Base-by-base conservation (phyloP, 1,140 invertebrate species). In the Nasonia giraulti region DNA sequence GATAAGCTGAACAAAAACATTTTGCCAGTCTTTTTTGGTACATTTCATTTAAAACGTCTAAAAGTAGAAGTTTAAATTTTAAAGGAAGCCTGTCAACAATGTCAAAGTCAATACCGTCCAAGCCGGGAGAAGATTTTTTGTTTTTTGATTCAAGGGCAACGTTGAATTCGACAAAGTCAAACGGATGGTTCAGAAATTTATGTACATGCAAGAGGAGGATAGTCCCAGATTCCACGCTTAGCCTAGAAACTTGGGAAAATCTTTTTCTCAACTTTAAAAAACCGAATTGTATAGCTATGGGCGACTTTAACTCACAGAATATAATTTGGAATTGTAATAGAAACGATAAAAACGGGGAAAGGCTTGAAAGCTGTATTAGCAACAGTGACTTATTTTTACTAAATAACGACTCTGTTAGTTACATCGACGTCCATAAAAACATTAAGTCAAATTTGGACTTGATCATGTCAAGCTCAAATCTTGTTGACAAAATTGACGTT, bases 261-360 rank as follows among this genome's bases (percentile, higher is more conserved):
- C 33, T 75, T n/a, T 20, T 75, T 44, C 8, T 44, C 4, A 75
- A 75, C 2, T 8, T 75, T n/a, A 47, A 75, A 6, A 75, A 44
- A 6, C 40, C 7, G 11, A 75, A 75, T n/a, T 44, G 14, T 44
- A 75, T 75, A 40, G 8, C 23, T 10, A 75, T 75, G 12, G 40
- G 37, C 20, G 74, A 75, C 10, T 50, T 77, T 31, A 50, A 77
- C 44, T 75, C 74, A 1, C 40, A 75, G 0, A 77, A 77, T 31
- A 7, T 33, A 6, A 77, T 11, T 27, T 77, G 47, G 75, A n/a
- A 77, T 55, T 77, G 75, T 77, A 50, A 77, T 37, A 77, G 55
- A 55, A 75, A 44, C 3, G 75, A 77, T 77, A 50, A 50, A 55
- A 31, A 77, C 23, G 47, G 75, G 0, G 23, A 50, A 31, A 77